Evolutionary conservation across 2,113 vertebrate genomes (phyloP).

Genomic region (Atherinomorus stipes): DNA sequence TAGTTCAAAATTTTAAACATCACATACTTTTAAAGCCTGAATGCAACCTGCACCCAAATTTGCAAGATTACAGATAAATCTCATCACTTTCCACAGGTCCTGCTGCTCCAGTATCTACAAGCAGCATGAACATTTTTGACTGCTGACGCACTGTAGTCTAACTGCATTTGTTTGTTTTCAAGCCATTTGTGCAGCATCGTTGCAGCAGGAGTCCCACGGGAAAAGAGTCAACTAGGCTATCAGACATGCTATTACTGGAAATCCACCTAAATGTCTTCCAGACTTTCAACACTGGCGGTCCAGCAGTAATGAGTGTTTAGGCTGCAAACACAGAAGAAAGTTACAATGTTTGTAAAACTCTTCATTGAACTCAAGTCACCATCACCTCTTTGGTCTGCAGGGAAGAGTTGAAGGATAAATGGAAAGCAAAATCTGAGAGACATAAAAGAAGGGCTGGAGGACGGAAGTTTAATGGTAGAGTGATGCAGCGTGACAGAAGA

Average conservation of each 20-base stretch:
- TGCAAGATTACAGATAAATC: neutral
- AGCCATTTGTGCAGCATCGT: conserved; percentile 26
- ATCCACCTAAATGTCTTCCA: conserved; percentile 35
- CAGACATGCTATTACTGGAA: conserved; percentile 35
- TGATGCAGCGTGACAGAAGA: conserved; percentile 36
- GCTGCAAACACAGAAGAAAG: conserved; percentile 33
- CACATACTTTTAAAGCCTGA: neutral
- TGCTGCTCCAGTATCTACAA: neutral
- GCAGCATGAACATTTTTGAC: conserved; percentile 12
- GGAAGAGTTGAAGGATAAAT: conserved; percentile 10
- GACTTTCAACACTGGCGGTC: neutral
- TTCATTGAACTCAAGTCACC: conserved; percentile 15
- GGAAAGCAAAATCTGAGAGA: conserved; percentile 12
- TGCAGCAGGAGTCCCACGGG: conserved; percentile 32
- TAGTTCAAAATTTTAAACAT: neutral
- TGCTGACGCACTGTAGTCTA: neutral
- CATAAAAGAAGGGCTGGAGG: conserved; percentile 28
- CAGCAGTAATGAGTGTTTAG: conserved; percentile 37
- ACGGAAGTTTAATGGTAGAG: conserved; percentile 14
- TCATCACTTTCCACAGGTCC: neutral
- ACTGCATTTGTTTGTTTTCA: conserved; percentile 29
- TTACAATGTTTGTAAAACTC: conserved; percentile 19
- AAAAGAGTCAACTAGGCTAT: conserved; percentile 23
- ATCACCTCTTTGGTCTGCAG: neutral
- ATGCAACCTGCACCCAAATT: neutral